Percentiles rank a stretch among this genome's conserved stretches.
Evolutionary conservation across 1,140 invertebrate species (phyloP).

Genomic region (Proctacanthus coquilletti): DNA sequence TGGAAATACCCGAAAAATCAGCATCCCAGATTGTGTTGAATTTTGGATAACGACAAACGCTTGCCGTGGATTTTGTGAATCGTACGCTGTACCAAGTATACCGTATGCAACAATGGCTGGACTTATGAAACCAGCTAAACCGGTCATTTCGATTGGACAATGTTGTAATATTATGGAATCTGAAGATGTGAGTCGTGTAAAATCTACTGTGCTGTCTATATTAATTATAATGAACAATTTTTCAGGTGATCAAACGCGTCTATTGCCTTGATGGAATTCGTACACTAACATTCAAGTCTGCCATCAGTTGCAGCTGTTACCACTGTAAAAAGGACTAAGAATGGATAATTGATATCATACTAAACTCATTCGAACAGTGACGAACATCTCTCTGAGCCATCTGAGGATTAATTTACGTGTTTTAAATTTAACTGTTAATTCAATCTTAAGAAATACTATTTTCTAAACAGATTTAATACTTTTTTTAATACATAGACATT

Average conservation of each 20-base stretch:
- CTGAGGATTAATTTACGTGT: no score
- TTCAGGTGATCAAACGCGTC: constrained; percentile 34
- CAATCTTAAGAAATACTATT: no score
- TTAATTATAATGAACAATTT: constrained; percentile 2
- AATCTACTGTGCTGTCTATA: constrained; percentile 4
- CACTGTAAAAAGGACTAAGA: constrained; percentile 66
- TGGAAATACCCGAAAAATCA: constrained; percentile 56
- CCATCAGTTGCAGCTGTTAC: constrained; percentile 65
- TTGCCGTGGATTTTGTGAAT: constrained; percentile 72
- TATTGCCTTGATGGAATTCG: constrained; percentile 59
- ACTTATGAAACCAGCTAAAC: constrained; percentile 31
- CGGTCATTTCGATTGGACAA: constrained; percentile 70
- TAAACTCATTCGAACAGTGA: no score
- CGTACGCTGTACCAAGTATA: constrained; percentile 53
- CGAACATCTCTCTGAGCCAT: no score
- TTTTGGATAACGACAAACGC: constrained; percentile 76
- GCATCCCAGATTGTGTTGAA: constrained; percentile 66
- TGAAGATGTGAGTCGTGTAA: constrained; percentile 45
- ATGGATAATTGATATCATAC: no score
- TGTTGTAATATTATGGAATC: constrained; percentile 82
- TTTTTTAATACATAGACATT: no score
- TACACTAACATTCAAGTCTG: constrained; percentile 67
- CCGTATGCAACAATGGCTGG: constrained; percentile 44
- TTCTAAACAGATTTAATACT: no score
- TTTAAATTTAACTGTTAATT: no score